These are phyloP conservation scores for Nephrotoma appendiculata DNA, from an alignment of 2,888 invertebrate genomes.

Conservation along the genomic window DNA sequence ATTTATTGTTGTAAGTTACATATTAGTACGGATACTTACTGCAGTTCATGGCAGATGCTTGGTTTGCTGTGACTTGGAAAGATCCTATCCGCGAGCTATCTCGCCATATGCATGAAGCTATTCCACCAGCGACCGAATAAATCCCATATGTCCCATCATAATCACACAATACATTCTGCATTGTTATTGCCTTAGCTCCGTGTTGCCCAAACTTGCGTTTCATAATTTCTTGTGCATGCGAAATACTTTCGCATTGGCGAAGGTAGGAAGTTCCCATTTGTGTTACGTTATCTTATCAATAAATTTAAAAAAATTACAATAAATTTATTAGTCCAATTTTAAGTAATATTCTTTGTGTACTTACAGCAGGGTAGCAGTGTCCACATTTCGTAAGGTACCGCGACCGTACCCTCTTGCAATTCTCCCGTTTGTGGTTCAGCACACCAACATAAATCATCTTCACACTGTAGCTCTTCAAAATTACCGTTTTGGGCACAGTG, in stretches of 20 bases:
- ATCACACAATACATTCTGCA: conserved; percentile 41
- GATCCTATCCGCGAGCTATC: conserved; percentile 40
- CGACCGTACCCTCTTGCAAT: conserved; percentile 33
- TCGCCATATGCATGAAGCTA: conserved; percentile 43
- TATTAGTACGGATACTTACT: conserved; percentile 35
- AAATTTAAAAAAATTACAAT: not conserved
- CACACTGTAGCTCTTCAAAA: conserved; percentile 53
- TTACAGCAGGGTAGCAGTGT: conserved; percentile 48
- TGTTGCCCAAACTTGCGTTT: conserved; percentile 40
- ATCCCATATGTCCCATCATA: conserved; percentile 50
- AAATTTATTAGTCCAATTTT: not conserved
- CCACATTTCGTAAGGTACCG: conserved; percentile 44
- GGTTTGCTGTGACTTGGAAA: conserved; percentile 33
- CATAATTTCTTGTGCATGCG: conserved; percentile 37
- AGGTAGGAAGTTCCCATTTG: conserved; percentile 42
- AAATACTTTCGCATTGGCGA: conserved; percentile 50
- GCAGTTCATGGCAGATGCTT: conserved; percentile 32
- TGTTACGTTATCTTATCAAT: conserved; percentile 31
- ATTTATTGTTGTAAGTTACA: not conserved
- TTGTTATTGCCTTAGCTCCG: conserved; percentile 40
- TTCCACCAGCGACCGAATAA: conserved; percentile 37
- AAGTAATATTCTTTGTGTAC: conserved; percentile 19
- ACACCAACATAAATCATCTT: conserved; percentile 54
- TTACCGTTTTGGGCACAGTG: conserved; percentile 51
- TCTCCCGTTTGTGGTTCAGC: conserved; percentile 44